Base-by-base conservation (phyloP, 2,888 invertebrate species). In the Amphiduros pacificus region DNA sequence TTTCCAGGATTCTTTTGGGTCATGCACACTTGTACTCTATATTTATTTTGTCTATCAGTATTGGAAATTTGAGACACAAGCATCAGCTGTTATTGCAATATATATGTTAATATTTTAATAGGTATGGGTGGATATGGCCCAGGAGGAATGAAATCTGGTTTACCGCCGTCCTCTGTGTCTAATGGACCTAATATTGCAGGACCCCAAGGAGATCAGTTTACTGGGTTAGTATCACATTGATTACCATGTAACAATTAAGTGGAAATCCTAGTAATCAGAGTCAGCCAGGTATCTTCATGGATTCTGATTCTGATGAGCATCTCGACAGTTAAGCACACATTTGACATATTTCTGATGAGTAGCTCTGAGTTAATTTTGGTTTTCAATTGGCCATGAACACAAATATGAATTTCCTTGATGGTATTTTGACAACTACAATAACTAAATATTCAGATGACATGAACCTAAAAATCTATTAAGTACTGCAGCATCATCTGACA, bases 131-230 rank as follows among this genome's bases (percentile, higher is more conserved):
- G 51, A 24, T 44, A 41, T 28, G 57, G 57, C 28, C 32, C 32
- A 1, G 40, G 28, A 22, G 27, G 29, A 28, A 50, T 40, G 52
- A 59, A 59, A 27, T 40, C 36, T 5, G 59, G 59, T 11, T 20
- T 49, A 20, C 52, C 57, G 11, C 57, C 59, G 0, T 36, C 51
- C 5, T 24, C 59, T 4, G 28, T 59, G 20, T 36, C 59, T 1
- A 59, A 59, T 36, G 59, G 59, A 27, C 59, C 59, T 20, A 40
- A 32, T 5, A 24, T 50, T 32, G 56, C 22, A 20, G 26, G 26
- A 26, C 51, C 40, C 11, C 27, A 32, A 17, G 26, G 36, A n/a
- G 52, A 52, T n/a, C n/a, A n/a, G n/a, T n/a, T n/a, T n/a, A n/a
- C n/a, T n/a, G n/a, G n/a, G n/a, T n/a, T n/a, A n/a, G n/a, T n/a